Evolutionary conservation across 2,797 vertebrate species (phyloP), one percentile per base, ranked within the genome.

Genomic region (Tympanoctomys barrerae): DNA sequence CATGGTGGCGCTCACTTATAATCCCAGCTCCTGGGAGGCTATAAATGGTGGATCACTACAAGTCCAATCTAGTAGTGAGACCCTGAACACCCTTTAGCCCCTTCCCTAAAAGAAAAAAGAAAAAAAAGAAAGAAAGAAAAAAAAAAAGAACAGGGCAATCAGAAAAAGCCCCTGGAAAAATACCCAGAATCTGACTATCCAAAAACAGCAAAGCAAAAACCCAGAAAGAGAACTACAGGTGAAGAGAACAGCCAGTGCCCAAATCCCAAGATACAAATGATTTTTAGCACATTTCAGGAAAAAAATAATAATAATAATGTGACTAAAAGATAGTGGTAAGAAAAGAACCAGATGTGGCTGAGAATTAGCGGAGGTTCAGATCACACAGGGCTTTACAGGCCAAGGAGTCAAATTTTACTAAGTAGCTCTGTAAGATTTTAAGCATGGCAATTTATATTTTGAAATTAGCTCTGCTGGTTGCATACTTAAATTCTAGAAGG

Each of bases 391-490:
- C 24, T 28, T 71, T 61, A 46, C 8, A 86, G n/a, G 42, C 39
- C 81, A 94, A 71, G 22, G 57, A 90, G 28, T 62, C 33, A 33
- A 24, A 79, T 87, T 89, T 96, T 92, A 81, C 73, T 82, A 26
- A 96, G 10, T 90, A 91, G 89, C 49, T 87, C 0, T 66, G 18
- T 71, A 57, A 92, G 42, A 39, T 77, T 95, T 90, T 64, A 82
- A 78, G n/a, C 39, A 94, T 18, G n/a, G n/a, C 81, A 83, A 92
- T 70, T 42, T 83, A 62, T 80, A 73, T 92, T 88, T 26, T 95
- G 24, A 91, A 93, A 95, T 57, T 92, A 88, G 78, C 42, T 82
- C 54, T 80, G 59, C 33, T 39, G 73, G 18, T 68, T 70, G n/a
- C 79, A 87, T 19, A 46, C 33, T 85, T 94, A 88, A 92, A 80